Conservation (phyloP, 2,113 vertebrate genomes). For the Athene cunicularia region DNA sequence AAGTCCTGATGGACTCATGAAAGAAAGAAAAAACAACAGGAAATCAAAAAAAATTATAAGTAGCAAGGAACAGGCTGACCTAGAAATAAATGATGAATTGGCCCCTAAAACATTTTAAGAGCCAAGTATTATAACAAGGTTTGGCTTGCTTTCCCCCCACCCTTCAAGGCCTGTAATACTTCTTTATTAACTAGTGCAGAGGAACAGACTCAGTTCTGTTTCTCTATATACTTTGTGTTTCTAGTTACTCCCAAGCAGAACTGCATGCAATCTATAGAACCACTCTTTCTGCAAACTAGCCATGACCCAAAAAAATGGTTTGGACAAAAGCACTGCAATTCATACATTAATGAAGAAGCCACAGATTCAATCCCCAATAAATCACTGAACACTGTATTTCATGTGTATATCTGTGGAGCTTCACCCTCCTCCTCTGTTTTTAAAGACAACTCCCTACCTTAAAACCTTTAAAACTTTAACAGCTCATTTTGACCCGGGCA, state of each 20-base stretch:
- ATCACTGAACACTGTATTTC: not conserved
- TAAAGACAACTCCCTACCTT: not conserved
- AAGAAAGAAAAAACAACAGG: not conserved
- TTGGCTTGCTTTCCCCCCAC: not conserved
- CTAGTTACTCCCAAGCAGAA: not conserved
- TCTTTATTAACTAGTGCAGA: not conserved
- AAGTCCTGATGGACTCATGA: not conserved
- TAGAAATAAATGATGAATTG: not conserved
- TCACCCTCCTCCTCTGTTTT: not conserved
- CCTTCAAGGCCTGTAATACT: not conserved
- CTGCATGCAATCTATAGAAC: not conserved
- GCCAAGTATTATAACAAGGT: not conserved
- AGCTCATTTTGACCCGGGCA: not conserved
- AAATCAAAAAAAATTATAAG: not conserved
- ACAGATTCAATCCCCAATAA: not conserved
- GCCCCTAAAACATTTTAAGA: not conserved
- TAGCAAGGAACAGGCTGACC: not conserved
- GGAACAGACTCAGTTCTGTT: not conserved
- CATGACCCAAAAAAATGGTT: not conserved
- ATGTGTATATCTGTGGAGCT: not conserved
- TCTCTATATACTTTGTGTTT: not conserved
- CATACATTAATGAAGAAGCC: not conserved
- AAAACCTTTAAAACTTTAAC: not conserved
- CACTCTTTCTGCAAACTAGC: not conserved
- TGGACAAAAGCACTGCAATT: not conserved